These are phyloP conservation scores for Pseudomugil gertrudae DNA, from an alignment of 2,797 vertebrate genomes.

Conservation along the genomic window DNA sequence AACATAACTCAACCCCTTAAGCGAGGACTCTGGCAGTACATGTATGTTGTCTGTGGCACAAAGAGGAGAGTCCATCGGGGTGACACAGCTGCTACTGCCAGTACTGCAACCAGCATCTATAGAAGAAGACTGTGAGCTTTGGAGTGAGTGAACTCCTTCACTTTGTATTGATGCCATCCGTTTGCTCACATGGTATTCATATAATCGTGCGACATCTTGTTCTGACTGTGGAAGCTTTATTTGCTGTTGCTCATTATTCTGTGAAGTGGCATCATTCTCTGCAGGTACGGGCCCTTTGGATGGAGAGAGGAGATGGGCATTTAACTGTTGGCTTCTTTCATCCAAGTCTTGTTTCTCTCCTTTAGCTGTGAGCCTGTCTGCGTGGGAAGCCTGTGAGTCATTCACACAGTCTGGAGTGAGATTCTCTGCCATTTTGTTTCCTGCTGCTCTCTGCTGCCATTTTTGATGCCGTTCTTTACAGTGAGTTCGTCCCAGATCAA, in stretches of 20 bases:
- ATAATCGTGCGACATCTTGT: constrained; percentile 84
- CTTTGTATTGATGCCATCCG: constrained; percentile 95
- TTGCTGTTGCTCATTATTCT: constrained; percentile 79
- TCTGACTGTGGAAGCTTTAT: constrained; percentile 84
- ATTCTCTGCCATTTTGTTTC: constrained; percentile 86
- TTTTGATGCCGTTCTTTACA: constrained; percentile 90
- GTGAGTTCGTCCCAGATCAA: constrained; percentile 92
- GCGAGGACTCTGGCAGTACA: constrained; percentile 85
- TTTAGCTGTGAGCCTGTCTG: constrained; percentile 83
- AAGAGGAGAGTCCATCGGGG: constrained; percentile 93
- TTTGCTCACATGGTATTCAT: constrained; percentile 93
- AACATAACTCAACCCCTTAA: constrained; percentile 86
- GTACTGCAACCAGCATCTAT: constrained; percentile 96
- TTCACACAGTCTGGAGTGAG: constrained; percentile 79
- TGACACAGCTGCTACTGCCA: constrained; percentile 91
- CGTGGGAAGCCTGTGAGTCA: constrained; percentile 83
- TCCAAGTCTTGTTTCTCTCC: constrained; percentile 80
- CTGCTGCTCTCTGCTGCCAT: constrained; percentile 83
- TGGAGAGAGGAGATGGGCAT: constrained; percentile 80
- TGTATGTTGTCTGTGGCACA: constrained; percentile 88
- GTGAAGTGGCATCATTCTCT: constrained; percentile 75
- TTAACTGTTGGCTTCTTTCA: constrained; percentile 83
- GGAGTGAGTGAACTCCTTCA: constrained; percentile 92
- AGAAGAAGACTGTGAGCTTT: constrained; percentile 95
- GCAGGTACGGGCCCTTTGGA: constrained; percentile 83